A percentile compares a stretch with the other conserved stretches of the same genome.
phyloP scores from a whole-genome alignment of 2,797 vertebrate genomes.

The Australoheros facetus region DNA sequence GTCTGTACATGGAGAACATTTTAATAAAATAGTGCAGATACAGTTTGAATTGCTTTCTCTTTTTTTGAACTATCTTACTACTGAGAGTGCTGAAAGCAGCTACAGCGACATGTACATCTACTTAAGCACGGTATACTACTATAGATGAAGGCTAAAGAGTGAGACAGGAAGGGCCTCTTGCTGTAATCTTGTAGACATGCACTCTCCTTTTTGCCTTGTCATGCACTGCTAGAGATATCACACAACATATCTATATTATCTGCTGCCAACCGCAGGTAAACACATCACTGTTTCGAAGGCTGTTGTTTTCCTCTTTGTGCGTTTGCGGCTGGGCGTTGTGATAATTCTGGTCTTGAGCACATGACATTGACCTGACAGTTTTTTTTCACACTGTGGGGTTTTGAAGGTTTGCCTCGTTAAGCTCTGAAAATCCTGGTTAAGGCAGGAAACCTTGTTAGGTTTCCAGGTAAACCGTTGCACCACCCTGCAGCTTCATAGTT shows the following conservation, averaged over 20 bases:
- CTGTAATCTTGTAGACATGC: slow-evolving; percentile 62
- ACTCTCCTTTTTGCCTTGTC: slow-evolving; percentile 46
- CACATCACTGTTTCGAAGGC: slow-evolving; percentile 41
- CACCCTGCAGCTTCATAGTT: not conserved
- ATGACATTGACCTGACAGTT: slow-evolving; percentile 35
- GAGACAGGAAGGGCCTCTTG: slow-evolving; percentile 57
- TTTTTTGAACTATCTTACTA: not conserved
- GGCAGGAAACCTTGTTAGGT: not conserved
- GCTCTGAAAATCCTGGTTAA: not conserved
- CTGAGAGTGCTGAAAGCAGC: not conserved
- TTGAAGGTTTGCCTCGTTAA: not conserved
- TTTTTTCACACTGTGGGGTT: slow-evolving; percentile 4
- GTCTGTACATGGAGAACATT: not conserved
- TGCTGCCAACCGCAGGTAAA: slow-evolving; percentile 58
- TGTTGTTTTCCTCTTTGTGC: slow-evolving; percentile 35
- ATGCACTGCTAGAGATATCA: slow-evolving; percentile 54
- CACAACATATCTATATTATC: slow-evolving; percentile 42
- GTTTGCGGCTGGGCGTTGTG: slow-evolving; percentile 33
- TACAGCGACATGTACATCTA: slow-evolving; percentile 11
- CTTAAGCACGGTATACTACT: slow-evolving; percentile 1
- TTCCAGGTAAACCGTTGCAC: not conserved
- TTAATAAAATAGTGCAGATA: not conserved
- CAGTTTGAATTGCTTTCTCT: not conserved
- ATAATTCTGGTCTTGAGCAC: slow-evolving; percentile 35
- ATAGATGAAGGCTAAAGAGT: slow-evolving; percentile 42